These are phyloP conservation scores for Patagioenas fasciata DNA, from an alignment of 2,113 vertebrate species.

Conservation along the genomic window DNA sequence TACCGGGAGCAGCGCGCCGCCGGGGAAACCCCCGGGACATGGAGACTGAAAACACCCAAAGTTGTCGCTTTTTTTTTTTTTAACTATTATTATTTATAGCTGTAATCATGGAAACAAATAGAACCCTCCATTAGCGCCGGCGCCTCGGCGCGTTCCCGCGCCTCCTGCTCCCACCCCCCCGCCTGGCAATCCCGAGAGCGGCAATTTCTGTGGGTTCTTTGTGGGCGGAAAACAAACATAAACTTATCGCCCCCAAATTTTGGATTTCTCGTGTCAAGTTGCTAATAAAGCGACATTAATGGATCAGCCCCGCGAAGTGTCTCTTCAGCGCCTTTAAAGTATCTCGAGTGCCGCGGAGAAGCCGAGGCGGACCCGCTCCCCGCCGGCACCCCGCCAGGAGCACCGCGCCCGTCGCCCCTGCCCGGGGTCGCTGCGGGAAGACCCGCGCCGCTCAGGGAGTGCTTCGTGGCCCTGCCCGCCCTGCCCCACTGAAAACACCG, in stretches of 20 bases:
- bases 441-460: not conserved
- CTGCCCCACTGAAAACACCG: not conserved
- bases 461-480: not conserved
- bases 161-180: not conserved
- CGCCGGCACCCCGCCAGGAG: not conserved
- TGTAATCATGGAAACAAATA: conserved; percentile 51
- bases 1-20: not conserved
- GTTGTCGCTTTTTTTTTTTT: not conserved
- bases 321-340: conserved; percentile 3
- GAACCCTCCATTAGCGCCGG: conserved; percentile 27
- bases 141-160: not conserved
- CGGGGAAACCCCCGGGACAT: not conserved
- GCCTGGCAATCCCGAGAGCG: not conserved
- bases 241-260: conserved; percentile 49
- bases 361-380: not conserved
- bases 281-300: conserved; percentile 12
- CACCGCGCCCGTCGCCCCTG: too few relatives aligned
- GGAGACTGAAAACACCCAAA: not conserved
- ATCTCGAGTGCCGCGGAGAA: not conserved
- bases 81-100: conserved; percentile 42
- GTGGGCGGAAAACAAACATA: conserved; percentile 26
- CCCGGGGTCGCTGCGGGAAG: not conserved
- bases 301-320: not conserved
- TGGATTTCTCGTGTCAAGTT: conserved; percentile 14
- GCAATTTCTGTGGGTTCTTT: conserved; percentile 43